These are phyloP conservation scores for Archocentrus centrarchus DNA, from an alignment of 2,113 vertebrate species.

Conservation along the genomic window DNA sequence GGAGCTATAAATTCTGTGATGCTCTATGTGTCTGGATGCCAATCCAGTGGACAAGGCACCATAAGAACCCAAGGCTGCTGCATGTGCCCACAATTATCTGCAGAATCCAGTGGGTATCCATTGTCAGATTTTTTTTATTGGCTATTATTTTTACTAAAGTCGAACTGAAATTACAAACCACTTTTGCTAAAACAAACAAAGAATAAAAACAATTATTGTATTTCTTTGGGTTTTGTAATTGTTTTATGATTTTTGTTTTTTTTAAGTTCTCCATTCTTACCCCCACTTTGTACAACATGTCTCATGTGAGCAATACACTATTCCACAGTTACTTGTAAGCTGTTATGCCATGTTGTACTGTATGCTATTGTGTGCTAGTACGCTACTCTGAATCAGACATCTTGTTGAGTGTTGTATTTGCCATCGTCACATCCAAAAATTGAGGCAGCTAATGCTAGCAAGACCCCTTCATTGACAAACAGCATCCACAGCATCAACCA, in stretches of 20 bases:
- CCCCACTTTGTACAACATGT: too few species aligned
- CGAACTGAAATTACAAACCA: conserved; percentile 34
- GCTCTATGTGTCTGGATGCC: background rate
- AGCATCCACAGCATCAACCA: background rate
- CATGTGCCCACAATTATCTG: conserved; percentile 9
- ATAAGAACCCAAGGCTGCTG: conserved; percentile 25
- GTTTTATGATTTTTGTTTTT: background rate
- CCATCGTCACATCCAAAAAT: background rate
- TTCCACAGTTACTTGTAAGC: too few species aligned
- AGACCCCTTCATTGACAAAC: background rate
- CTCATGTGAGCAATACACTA: too few species aligned
- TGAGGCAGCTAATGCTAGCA: background rate
- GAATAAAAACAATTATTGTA: background rate
- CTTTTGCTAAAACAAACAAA: background rate
- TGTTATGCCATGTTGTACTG: too few species aligned
- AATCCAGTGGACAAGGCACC: conserved; percentile 18
- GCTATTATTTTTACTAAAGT: conserved; percentile 19
- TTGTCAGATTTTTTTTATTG: background rate
- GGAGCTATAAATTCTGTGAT: conserved; percentile 27
- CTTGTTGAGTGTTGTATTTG: background rate
- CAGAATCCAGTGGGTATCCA: background rate
- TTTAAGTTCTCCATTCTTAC: background rate
- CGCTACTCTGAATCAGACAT: background rate
- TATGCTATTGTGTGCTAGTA: too few species aligned
- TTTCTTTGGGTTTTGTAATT: too few species aligned